Evolutionary conservation across 1,140 invertebrate species (phyloP), one percentile per base, ranked within the genome.

Genomic region (Drosophila virilis): DNA sequence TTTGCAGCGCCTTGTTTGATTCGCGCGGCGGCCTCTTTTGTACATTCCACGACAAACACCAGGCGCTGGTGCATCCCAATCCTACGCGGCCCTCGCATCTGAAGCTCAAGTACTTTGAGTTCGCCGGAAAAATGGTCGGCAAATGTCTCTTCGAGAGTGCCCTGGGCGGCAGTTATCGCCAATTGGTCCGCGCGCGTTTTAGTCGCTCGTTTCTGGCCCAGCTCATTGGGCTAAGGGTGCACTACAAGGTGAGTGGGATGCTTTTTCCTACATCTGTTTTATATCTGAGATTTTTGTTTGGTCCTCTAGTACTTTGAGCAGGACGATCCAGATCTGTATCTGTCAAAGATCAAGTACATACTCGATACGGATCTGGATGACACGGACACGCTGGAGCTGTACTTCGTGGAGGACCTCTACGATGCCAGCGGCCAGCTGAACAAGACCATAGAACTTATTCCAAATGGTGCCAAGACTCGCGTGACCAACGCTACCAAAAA

Each of bases 131-230:
- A 92, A 95, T 99, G 74, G 97, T 98, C n/a, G 98, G 97, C 50
- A 92, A 92, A 62, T 92, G 91, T 54, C 77, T 92, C 9, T 98
- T 98, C 91, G 98, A 99, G 93, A 97, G 97, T 50, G 96, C 97
- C 9, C 93, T 98, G 12, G 97, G 97, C 6, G 96, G 97, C 28
- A 95, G 95, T 9, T 98, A 98, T 93, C 93, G 97, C 3, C 97
- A 98, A 92, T 93, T 98, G 62, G 97, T 99, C 12, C 95, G 97
- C 65, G 98, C 98, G 1, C 94, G 97, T 73, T 98, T 98, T 88
- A 97, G 97, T 17, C 94, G 97, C 60, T 98, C 97, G n/a, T 99
- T 98, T 93, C 93, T 98, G 35, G 98, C 98, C 43, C 97, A 98
- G 93, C 95, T 98, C 48, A 98, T 98, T 86, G 98, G 98, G 37